Base-by-base conservation (phyloP, 2,113 vertebrate genomes). In the Oryzias celebensis region DNA sequence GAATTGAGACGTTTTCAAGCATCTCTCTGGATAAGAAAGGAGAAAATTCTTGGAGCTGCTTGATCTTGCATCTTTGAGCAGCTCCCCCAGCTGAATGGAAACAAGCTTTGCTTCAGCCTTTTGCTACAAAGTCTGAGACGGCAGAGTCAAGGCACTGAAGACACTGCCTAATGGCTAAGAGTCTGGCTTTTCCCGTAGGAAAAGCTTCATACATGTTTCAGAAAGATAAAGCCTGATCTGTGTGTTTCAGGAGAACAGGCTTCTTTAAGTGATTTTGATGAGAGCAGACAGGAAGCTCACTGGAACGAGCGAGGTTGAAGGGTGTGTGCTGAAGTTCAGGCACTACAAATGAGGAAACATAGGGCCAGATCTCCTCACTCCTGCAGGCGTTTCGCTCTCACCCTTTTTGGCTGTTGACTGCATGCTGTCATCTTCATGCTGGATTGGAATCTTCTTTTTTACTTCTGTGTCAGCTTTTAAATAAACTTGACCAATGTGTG, bases 221-320 rank as follows among this genome's bases (percentile, higher is more conserved):
- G 44, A 78, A 72, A 67, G 77, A 80, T 73, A 71, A 72, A 55
- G 62, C 55, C 68, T 60, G 58, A 85, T 88, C 71, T 57, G 75
- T 54, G 14, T 75, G 77, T 88, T 81, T 65, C 47, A 45, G 20
- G 67, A 80, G 67, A 73, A 69, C 58, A 67, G 51, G 43, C 15
- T 61, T 74, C 73, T 66, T 58, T 83, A 80, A 75, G 55, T 82
- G 71, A 81, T 80, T 80, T 70, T 81, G 75, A 87, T 85, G 78
- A 82, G 75, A 84, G 77, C 45, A 52, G 78, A 75, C 72, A 63
- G 73, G 66, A 71, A 79, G 65, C 60, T 62, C 60, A 36, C 62
- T 75, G 75, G 58, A 74, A 71, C 68, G 44, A 58, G 47, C 43
- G 22, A 23, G 23, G 51, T 66, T 50, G 51, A 26, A 55, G 52